Evolutionary conservation across 37 sponge, comb jelly and placozoan genomes (phyloP).

Genomic region (Lycopodina hypogea): DNA sequence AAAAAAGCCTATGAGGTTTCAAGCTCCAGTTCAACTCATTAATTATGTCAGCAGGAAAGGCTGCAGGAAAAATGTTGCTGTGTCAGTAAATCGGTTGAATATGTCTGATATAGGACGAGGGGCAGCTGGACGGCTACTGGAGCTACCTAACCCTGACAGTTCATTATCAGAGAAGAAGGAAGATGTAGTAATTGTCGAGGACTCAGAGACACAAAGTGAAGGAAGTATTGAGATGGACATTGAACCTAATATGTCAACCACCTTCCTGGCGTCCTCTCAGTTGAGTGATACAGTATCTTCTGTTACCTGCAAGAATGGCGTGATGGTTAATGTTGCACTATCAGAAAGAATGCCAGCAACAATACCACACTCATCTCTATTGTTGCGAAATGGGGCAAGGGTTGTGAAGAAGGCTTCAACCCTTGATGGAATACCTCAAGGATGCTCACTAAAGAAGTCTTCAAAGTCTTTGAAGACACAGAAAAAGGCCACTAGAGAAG

Average conservation of each 20-base stretch:
- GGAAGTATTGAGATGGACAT: too few relatives aligned
- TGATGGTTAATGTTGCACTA: neutral
- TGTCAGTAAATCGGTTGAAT: slow-evolving; percentile 16
- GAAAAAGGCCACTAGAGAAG: slow-evolving; percentile 17
- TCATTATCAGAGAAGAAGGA: too few relatives aligned
- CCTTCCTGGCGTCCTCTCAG: too few relatives aligned
- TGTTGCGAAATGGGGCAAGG: too few relatives aligned
- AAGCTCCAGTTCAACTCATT: neutral
- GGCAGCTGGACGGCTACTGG: neutral
- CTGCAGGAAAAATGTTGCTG: slow-evolving; percentile 2
- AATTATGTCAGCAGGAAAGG: slow-evolving; percentile 3
- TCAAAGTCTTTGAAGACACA: neutral
- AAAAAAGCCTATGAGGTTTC: neutral
- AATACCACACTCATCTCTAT: too few relatives aligned
- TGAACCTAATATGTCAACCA: too few relatives aligned
- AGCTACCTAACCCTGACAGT: too few relatives aligned
- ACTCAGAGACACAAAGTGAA: too few relatives aligned
- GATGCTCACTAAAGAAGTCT: neutral
- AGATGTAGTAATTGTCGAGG: too few relatives aligned
- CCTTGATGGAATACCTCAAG: neutral
- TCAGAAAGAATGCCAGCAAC: too few relatives aligned
- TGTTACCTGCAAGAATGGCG: neutral
- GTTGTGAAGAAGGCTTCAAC: too few relatives aligned
- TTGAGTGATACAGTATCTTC: neutral
- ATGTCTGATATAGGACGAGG: neutral